Conservation (phyloP, 2,113 vertebrate genomes). For the Oceanodroma tethys region DNA sequence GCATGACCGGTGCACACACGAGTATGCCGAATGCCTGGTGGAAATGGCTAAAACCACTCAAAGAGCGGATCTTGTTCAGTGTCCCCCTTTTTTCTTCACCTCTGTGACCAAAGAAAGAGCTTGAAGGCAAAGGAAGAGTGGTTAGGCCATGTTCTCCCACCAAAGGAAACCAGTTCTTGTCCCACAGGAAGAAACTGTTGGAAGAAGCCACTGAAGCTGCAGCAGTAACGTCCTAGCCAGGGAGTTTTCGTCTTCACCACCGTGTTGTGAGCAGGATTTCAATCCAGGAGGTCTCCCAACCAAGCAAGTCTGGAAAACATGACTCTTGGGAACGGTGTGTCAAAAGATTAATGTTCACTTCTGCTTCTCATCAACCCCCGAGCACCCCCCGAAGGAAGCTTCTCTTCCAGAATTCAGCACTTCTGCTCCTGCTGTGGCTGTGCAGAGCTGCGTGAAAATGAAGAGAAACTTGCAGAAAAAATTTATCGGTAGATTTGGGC, state of each 20-base stretch:
- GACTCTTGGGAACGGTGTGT: background rate
- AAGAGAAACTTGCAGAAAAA: background rate
- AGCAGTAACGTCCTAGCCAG: rapidly evolving
- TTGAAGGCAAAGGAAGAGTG: background rate
- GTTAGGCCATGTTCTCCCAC: background rate
- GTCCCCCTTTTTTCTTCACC: background rate
- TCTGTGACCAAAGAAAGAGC: background rate
- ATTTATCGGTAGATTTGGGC: background rate
- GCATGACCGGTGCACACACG: rapidly evolving
- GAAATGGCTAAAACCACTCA: background rate
- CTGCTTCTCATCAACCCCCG: background rate
- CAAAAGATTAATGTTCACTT: background rate
- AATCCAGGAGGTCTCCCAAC: background rate
- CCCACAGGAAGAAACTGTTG: background rate
- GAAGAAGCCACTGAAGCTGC: background rate
- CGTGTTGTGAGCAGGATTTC: background rate
- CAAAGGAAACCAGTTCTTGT: background rate
- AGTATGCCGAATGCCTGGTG: background rate
- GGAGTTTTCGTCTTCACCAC: background rate
- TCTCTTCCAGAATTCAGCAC: background rate
- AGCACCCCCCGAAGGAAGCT: background rate
- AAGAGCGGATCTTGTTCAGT: background rate
- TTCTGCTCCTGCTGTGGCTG: background rate
- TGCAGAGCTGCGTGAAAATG: background rate
- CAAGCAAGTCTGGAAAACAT: background rate